Evolutionary conservation across 2,113 vertebrate genomes (phyloP).

Genomic region (Xiphorhynchus elegans): DNA sequence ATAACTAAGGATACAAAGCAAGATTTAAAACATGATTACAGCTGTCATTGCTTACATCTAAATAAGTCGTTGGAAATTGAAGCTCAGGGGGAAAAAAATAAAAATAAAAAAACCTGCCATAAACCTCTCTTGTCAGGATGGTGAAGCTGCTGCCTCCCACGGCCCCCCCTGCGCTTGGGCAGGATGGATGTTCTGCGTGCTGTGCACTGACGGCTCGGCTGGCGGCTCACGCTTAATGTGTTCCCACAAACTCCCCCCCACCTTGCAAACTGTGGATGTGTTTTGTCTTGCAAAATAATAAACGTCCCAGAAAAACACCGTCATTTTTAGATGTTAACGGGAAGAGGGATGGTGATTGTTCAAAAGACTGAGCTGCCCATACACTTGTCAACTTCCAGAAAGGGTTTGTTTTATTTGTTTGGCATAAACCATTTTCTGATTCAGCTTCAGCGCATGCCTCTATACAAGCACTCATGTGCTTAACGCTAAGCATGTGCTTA

Average conservation of each 20-base stretch:
- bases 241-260: neutral
- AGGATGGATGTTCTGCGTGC: neutral
- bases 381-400: neutral
- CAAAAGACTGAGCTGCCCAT: neutral
- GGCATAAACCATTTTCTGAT: neutral
- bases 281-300: slow-evolving; percentile 27
- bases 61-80: slow-evolving; percentile 78
- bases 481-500: slow-evolving; percentile 7
- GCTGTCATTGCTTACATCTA: slow-evolving; percentile 79
- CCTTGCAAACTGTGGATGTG: neutral
- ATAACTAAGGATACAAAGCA: slow-evolving; percentile 81
- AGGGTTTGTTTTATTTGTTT: neutral
- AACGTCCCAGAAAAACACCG: neutral
- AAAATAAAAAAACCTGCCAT: neutral
- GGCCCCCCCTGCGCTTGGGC: neutral
- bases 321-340: neutral
- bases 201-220: neutral
- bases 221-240: neutral
- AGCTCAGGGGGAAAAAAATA: neutral
- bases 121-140: slow-evolving; percentile 45
- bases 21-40: slow-evolving; percentile 82
- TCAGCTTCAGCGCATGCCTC: neutral
- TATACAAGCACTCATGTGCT: slow-evolving; percentile 21
- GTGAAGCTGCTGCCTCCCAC: neutral
- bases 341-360: neutral